Conservation (phyloP, 2,797 vertebrate species). For the Acipenser oxyrinchus region DNA sequence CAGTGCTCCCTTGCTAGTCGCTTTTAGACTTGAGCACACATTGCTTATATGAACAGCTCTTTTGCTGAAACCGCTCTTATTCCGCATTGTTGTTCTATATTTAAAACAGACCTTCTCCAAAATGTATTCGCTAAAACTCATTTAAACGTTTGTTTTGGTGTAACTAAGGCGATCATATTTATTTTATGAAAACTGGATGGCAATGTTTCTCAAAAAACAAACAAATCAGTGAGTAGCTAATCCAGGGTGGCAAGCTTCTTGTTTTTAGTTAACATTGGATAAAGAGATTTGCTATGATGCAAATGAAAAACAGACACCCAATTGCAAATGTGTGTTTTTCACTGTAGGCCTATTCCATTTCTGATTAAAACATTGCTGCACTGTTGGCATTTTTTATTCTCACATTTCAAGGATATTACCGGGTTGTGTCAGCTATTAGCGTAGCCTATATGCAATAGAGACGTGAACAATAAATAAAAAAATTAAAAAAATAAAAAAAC, state of each 20-base stretch:
- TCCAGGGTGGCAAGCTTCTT: neutral
- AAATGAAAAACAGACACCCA: neutral
- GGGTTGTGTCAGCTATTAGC: neutral
- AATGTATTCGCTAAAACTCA: too few species aligned
- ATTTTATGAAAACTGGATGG: neutral
- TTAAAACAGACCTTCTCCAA: too few species aligned
- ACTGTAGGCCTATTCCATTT: too few species aligned
- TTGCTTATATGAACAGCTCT: slow-evolving; percentile 69
- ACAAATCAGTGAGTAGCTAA: neutral
- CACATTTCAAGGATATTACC: neutral
- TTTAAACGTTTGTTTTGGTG: too few species aligned
- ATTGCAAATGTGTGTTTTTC: too few species aligned
- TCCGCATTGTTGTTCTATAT: slow-evolving; percentile 20
- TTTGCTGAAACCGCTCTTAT: slow-evolving; percentile 49
- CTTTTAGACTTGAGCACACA: slow-evolving; percentile 82
- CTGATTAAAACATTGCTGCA: neutral
- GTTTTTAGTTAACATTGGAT: neutral
- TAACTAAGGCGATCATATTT: neutral
- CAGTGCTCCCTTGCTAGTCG: slow-evolving; percentile 56
- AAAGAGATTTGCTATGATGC: neutral
- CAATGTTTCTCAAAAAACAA: neutral
- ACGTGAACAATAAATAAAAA: too few species aligned
- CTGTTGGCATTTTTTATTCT: neutral
- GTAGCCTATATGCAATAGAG: too few species aligned
- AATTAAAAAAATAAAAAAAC: slow-evolving; percentile 36